Percentiles rank a stretch among this genome's conserved stretches.
phyloP scores from a whole-genome alignment of 1,140 invertebrate species.

The Oscheius sp. region DNA sequence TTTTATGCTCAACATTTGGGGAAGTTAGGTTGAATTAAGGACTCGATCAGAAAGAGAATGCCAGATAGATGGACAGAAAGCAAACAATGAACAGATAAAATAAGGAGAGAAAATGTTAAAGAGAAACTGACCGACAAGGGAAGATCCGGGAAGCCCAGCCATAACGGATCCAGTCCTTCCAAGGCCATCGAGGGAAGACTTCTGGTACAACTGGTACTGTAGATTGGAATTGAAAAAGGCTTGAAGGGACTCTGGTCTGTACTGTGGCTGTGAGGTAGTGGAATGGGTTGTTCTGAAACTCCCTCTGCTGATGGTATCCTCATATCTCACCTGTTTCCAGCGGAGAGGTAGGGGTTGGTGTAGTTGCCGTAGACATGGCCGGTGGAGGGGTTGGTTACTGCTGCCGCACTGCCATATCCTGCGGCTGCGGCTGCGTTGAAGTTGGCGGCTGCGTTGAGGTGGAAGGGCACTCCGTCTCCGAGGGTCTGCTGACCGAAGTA shows the following conservation, averaged over 20 bases:
- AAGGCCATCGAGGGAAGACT: slow-evolving; percentile 20
- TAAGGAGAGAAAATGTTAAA: not conserved
- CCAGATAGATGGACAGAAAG: too few species aligned
- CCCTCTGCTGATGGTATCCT: not conserved
- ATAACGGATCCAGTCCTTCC: slow-evolving; percentile 25
- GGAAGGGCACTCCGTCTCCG: not conserved
- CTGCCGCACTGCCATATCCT: not conserved
- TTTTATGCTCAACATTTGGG: too few species aligned
- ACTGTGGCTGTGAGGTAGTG: not conserved
- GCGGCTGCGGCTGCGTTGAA: not conserved
- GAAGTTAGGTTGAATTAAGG: too few species aligned
- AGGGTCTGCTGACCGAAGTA: not conserved
- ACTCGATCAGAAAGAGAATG: too few species aligned
- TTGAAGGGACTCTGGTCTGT: slow-evolving; percentile 36
- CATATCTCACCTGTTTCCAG: not conserved
- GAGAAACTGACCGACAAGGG: slow-evolving; percentile 29
- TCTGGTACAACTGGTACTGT: slow-evolving; percentile 44
- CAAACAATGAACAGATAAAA: not conserved
- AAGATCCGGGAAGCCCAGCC: slow-evolving; percentile 30
- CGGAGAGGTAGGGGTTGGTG: not conserved
- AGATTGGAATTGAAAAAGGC: slow-evolving; percentile 44
- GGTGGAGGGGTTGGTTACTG: not conserved
- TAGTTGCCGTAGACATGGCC: not conserved
- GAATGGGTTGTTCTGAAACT: not conserved
- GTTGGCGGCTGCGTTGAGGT: not conserved